Base-by-base conservation (phyloP, 2,797 vertebrate genomes). In the Tenualosa thibaudeaui region DNA sequence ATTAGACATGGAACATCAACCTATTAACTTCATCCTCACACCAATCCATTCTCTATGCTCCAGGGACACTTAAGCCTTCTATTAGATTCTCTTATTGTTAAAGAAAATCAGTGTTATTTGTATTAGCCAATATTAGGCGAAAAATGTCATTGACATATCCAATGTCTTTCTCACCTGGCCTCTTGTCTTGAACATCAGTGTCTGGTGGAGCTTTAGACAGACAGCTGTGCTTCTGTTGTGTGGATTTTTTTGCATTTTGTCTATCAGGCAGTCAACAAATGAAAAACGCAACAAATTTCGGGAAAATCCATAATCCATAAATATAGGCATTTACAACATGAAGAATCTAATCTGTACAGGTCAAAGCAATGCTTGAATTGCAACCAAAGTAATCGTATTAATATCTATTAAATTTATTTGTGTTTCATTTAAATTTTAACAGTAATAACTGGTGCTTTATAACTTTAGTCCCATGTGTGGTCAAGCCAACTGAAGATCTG, bases 211-310 rank as follows among this genome's bases (percentile, higher is more conserved):
- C 26, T 71, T 31, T 71, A 71, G 65, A 40, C 15, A 15, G 26
- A 19, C 71, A 46, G 71, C 15, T 43, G 37, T 22, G 71, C 40
- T 78, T 40, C 31, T 71, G 65, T 12, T 37, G 3, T 43, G 37
- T 78, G 71, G 40, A 22, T 17, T 40, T 75, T 43, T 75, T 75
- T 15, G 6, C 5, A 75, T 78, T 83, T 83, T 83, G 37, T 83
- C 54, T 83, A 40, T 85, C 81, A n/a, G 5, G 22, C 2, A 78
- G 40, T 19, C 37, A 78, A 17, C 6, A 13, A 78, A 78, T 46
- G 71, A 0, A 78, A 17, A 13, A 78, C 37, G 46, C 40, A 78
- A 43, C 43, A 22, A 78, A 43, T 43, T 8, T 22, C 71, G 22
- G 54, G 6, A 17, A 54, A 0, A 56, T 19, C 9, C 50, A 51